These are phyloP conservation scores for Masticophis lateralis DNA, from an alignment of 2,797 vertebrate genomes.

Conservation along the genomic window DNA sequence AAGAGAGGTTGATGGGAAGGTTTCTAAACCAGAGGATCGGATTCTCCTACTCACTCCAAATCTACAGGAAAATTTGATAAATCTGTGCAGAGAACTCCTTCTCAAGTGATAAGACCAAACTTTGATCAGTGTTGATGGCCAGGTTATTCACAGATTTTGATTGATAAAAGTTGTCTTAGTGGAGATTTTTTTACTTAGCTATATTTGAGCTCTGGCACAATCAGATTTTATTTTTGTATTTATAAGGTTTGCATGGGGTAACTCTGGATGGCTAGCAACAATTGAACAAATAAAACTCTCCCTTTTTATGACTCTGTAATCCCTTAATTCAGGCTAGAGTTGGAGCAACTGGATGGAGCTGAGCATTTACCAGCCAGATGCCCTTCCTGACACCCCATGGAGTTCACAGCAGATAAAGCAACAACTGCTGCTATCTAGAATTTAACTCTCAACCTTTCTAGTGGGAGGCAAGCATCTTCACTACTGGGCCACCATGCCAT, in stretches of 20 bases:
- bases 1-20: not conserved
- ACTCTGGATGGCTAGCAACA: not conserved
- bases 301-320: not conserved
- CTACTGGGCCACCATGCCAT: not conserved
- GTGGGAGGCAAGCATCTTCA: not conserved
- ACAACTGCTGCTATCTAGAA: not conserved
- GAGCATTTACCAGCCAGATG: not conserved
- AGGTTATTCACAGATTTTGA: not conserved
- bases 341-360: not conserved
- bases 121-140: not conserved
- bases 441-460: not conserved
- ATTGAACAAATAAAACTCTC: not conserved
- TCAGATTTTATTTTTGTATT: not conserved
- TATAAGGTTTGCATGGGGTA: not conserved
- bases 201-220: not conserved
- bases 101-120: not conserved
- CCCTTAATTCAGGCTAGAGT: not conserved
- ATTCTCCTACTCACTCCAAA: not conserved
- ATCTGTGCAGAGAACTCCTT: not conserved
- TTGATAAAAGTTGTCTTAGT: not conserved
- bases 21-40: not conserved
- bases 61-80: not conserved
- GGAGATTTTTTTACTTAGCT: not conserved
- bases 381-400: not conserved
- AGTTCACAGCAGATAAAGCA: not conserved